Evolutionary conservation across 2,113 vertebrate genomes (phyloP).

Genomic region (Colinus virginianus): DNA sequence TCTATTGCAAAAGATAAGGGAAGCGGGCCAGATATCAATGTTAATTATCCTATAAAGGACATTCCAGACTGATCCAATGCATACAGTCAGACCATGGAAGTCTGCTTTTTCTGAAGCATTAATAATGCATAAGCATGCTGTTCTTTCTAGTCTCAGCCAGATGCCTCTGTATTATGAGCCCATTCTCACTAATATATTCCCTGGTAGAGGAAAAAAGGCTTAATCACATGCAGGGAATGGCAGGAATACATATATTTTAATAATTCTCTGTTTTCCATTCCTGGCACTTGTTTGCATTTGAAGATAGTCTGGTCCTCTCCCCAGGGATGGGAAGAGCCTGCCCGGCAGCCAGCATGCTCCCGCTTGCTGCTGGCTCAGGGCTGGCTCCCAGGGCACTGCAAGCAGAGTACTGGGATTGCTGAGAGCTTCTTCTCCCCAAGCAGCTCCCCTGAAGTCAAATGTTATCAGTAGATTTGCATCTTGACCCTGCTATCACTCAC

Average conservation of each 20-base stretch:
- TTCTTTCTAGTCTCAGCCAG: conserved; percentile 48
- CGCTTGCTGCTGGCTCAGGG: not conserved
- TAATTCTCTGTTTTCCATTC: conserved; percentile 7
- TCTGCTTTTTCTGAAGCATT: conserved; percentile 6
- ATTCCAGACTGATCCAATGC: not conserved
- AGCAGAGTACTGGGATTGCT: not conserved
- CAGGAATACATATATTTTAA: not conserved
- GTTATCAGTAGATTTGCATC: conserved; percentile 30
- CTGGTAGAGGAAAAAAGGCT: conserved; percentile 28
- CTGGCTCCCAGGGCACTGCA: not conserved
- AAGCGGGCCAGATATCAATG: conserved; percentile 26
- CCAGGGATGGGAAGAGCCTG: not conserved
- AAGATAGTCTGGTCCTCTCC: not conserved
- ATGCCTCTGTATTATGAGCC: conserved; percentile 43
- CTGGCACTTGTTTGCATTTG: conserved; percentile 23
- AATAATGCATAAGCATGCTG: conserved; percentile 55
- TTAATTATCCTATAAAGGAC: conserved; percentile 16
- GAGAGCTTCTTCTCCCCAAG: not conserved
- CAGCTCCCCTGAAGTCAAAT: not conserved
- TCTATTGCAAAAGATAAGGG: conserved; percentile 31
- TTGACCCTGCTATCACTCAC: not conserved
- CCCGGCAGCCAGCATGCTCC: not conserved
- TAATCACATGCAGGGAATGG: not conserved
- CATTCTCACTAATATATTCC: conserved; percentile 1
- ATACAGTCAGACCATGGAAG: not conserved